Evolutionary conservation across 2,113 vertebrate genomes (phyloP).

Genomic region (Callopanchax toddi): DNA sequence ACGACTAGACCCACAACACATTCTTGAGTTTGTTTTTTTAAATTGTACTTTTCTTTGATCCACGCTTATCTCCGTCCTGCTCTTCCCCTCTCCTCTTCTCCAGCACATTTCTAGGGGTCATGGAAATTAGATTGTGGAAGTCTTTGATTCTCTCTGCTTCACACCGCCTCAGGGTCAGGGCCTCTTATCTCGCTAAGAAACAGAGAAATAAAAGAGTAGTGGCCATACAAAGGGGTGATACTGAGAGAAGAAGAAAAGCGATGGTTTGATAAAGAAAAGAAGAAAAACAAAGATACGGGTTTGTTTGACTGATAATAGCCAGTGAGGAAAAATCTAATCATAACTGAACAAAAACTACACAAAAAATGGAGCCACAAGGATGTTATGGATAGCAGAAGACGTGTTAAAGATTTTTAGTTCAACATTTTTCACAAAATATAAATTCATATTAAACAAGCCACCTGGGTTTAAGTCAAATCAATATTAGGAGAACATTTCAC

Average conservation of each 20-base stretch:
- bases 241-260: background rate
- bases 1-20: conserved; percentile 20
- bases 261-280: background rate
- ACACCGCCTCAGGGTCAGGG: conserved; percentile 57
- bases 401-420: too few relatives aligned
- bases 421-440: too few relatives aligned
- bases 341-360: conserved; percentile 5
- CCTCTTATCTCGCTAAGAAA: conserved; percentile 33
- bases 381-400: too few relatives aligned
- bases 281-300: conserved; percentile 3
- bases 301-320: background rate
- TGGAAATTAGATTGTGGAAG: conserved; percentile 57
- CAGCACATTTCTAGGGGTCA: conserved; percentile 49
- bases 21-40: conserved; percentile 20
- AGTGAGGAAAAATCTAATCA: conserved; percentile 48
- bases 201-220: background rate
- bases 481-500: too few relatives aligned
- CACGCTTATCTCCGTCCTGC: conserved; percentile 38
- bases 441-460: too few relatives aligned
- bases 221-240: background rate
- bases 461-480: too few relatives aligned
- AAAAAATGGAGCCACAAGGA: background rate
- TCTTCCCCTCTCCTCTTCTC: conserved; percentile 30
- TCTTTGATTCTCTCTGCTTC: conserved; percentile 61
- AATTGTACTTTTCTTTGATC: conserved; percentile 50